Base-by-base conservation (phyloP, 2,888 invertebrate genomes). In the Hypercompe scribonia region DNA sequence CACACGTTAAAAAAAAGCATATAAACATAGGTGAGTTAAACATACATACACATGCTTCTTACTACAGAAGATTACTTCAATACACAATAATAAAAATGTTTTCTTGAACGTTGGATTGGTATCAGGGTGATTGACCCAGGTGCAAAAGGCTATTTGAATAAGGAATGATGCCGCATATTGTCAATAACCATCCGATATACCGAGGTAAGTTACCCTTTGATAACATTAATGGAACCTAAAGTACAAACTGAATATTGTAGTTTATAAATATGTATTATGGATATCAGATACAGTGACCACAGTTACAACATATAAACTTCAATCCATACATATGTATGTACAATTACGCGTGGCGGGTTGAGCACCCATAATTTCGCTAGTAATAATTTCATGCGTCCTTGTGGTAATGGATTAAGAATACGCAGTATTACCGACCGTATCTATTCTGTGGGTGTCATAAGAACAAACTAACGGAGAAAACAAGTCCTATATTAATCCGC, bases 61-160 rank as follows among this genome's bases (percentile, higher is more conserved):
- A 2, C 2, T 64, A 33, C 31, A 33, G 7, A n/a, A 46, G 24
- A 34, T 58, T 63, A 34, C 70, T 50, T 72, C 70, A 65, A 65
- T 72, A 74, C 72, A 78, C 46, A 74, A 68, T 46, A 36, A 65
- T 54, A 78, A 75, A 75, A 81, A 71, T 36, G 65, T 64, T 68
- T 67, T 58, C 64, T 72, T 72, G 72, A 78, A 78, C 70, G 50
- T 67, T 11, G 67, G 50, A 13, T 67, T 50, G 50, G n/a, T 34
- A 67, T 18, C 15, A 13, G n/a, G 36, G 24, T 72, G 76, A 74
- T 79, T 78, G 71, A 72, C 75, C 68, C 75, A 75, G 75, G 77
- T 75, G 42, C 76, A 63, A 72, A 64, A 75, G 72, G 78, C 74
- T 82, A 86, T 87, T 86, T 84, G 87, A 85, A 87, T 87, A 86